These are phyloP conservation scores for Thomomys bottae DNA, from an alignment of 2,113 vertebrate genomes.

Conservation along the genomic window DNA sequence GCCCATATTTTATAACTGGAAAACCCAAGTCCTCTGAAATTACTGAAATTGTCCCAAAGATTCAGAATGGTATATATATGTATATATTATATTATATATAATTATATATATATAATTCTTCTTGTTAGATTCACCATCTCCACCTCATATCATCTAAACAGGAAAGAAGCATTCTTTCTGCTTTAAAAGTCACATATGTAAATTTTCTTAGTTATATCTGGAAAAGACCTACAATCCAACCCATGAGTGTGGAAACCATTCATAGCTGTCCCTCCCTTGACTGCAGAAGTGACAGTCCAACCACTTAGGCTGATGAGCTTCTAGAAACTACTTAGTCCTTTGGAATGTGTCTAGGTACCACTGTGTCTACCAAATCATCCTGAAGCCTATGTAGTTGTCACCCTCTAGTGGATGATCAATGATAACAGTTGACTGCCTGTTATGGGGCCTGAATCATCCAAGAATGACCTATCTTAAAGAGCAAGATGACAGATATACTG, in stretches of 20 bases:
- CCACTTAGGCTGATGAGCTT: constrained; percentile 7
- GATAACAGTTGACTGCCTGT: constrained; percentile 67
- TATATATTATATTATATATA: too few relatives aligned
- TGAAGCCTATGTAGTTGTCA: constrained; percentile 76
- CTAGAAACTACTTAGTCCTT: constrained; percentile 21
- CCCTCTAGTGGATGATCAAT: constrained; percentile 81
- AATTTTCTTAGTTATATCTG: neutral
- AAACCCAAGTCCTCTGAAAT: constrained; percentile 30
- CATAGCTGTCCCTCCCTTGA: neutral
- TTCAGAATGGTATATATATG: neutral
- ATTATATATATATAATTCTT: neutral
- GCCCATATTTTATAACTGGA: constrained; percentile 15
- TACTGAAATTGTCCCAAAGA: constrained; percentile 22
- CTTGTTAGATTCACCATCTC: neutral
- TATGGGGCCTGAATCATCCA: constrained; percentile 36
- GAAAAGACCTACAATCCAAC: constrained; percentile 3
- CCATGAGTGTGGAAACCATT: neutral
- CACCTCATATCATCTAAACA: neutral
- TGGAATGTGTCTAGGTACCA: constrained; percentile 62
- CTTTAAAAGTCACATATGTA: neutral
- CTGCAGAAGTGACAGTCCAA: constrained; percentile 40
- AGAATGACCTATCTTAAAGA: constrained; percentile 16
- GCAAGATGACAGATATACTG: neutral
- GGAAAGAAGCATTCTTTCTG: neutral
- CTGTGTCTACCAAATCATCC: neutral